phyloP scores from a whole-genome alignment of 1,140 invertebrate species.

The Drosophila bocki region DNA sequence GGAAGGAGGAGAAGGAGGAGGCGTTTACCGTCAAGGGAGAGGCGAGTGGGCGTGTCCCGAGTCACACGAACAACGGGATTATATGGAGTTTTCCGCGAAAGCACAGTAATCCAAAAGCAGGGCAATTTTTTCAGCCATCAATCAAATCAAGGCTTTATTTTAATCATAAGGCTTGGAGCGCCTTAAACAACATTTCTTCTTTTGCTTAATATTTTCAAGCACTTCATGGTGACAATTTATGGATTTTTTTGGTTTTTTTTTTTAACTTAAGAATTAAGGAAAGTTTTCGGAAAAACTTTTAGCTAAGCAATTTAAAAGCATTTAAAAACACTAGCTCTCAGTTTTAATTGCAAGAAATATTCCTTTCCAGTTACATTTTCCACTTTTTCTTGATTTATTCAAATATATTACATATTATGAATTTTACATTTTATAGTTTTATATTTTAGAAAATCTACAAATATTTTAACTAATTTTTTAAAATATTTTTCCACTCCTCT shows the following conservation, averaged over 20 bases:
- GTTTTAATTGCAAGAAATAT: not conserved
- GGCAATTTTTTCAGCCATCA: constrained; percentile 22
- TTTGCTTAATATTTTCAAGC: not conserved
- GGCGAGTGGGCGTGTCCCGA: constrained; percentile 4
- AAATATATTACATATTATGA: no score
- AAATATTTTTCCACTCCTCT: not conserved
- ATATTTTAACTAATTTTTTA: not conserved
- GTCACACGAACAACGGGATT: constrained; percentile 18
- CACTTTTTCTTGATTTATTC: no score
- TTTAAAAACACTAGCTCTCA: not conserved
- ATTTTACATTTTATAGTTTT: not conserved
- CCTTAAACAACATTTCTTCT: constrained; percentile 2
- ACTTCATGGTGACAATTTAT: not conserved
- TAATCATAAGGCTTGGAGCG: constrained; percentile 5
- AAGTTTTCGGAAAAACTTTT: no score
- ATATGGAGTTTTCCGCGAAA: constrained; percentile 15
- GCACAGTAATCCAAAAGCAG: constrained; percentile 17
- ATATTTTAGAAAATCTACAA: not conserved
- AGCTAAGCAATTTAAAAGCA: not conserved
- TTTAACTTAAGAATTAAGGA: not conserved
- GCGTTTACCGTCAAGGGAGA: not conserved
- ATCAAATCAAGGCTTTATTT: constrained; percentile 27
- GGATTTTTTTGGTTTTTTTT: not conserved
- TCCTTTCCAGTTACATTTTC: not conserved
- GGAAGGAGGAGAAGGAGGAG: not conserved